Evolutionary conservation across 2,113 vertebrate genomes (phyloP).

Genomic region (Hyaena hyaena): DNA sequence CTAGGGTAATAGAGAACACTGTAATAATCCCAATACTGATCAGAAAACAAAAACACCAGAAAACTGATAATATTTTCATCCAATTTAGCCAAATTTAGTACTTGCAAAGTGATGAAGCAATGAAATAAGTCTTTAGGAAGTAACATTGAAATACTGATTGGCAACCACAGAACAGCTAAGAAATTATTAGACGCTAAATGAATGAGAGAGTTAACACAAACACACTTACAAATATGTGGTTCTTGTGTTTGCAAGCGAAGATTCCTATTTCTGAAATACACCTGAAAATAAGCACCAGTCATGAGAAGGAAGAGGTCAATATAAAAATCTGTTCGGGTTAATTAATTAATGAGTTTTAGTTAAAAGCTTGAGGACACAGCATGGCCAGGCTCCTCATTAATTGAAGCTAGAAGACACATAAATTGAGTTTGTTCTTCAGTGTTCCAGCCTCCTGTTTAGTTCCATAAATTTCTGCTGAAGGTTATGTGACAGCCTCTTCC

Average conservation of each 20-base stretch:
- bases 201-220: background rate
- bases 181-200: background rate
- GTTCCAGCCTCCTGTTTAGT: background rate
- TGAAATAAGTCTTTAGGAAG: background rate
- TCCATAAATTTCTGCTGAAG: background rate
- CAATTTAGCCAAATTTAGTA: background rate
- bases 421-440: background rate
- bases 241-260: background rate
- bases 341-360: background rate
- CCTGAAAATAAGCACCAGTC: background rate
- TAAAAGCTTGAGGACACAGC: background rate
- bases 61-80: background rate
- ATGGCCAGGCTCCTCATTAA: background rate
- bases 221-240: background rate
- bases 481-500: background rate
- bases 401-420: background rate
- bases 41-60: conserved; percentile 16
- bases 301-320: background rate
- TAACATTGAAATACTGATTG: background rate
- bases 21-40: background rate
- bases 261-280: background rate
- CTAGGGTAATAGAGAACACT: background rate
- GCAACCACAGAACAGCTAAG: background rate
- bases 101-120: background rate
- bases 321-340: background rate